Conservation (phyloP, 2,797 vertebrate genomes). For the Neosilurus mollespiculum region DNA sequence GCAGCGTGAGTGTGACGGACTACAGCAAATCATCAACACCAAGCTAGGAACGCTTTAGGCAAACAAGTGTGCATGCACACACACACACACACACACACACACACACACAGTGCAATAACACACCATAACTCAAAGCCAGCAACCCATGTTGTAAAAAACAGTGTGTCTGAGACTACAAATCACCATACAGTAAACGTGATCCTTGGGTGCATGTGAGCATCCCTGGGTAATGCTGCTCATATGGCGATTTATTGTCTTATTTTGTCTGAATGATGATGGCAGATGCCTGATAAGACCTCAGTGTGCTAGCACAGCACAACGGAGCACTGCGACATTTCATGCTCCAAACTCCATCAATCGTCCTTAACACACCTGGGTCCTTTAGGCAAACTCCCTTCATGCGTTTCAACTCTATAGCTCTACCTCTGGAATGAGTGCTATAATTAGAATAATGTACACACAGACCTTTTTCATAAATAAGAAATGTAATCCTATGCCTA, state of each 20-base stretch:
- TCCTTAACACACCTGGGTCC: slow-evolving; percentile 28
- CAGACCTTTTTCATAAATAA: background rate
- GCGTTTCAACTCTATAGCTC: background rate
- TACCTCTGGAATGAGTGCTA: background rate
- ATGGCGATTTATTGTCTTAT: slow-evolving; percentile 22
- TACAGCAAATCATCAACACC: slow-evolving; percentile 36
- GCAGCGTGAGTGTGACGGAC: slow-evolving; percentile 25
- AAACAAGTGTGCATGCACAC: background rate
- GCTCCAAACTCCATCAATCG: slow-evolving; percentile 39
- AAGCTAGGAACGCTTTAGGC: slow-evolving; percentile 9
- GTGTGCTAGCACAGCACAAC: slow-evolving; percentile 39
- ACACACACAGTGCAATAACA: slow-evolving; percentile 9
- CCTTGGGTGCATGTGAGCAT: slow-evolving; percentile 5
- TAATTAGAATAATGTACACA: background rate
- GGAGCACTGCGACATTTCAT: slow-evolving; percentile 32
- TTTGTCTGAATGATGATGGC: slow-evolving; percentile 31
- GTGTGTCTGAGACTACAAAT: background rate
- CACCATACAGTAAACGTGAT: background rate
- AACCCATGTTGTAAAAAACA: background rate
- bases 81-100: slow-evolving; percentile 1
- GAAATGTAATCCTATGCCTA: background rate
- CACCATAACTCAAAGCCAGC: slow-evolving; percentile 9
- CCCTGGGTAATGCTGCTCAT: slow-evolving; percentile 15
- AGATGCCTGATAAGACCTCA: slow-evolving; percentile 12
- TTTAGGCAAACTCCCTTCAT: background rate